A percentile compares a stretch with the other conserved stretches of the same genome.
Evolutionary conservation across 2,888 invertebrate species (phyloP).

Genomic region (Cephus pulcher): DNA sequence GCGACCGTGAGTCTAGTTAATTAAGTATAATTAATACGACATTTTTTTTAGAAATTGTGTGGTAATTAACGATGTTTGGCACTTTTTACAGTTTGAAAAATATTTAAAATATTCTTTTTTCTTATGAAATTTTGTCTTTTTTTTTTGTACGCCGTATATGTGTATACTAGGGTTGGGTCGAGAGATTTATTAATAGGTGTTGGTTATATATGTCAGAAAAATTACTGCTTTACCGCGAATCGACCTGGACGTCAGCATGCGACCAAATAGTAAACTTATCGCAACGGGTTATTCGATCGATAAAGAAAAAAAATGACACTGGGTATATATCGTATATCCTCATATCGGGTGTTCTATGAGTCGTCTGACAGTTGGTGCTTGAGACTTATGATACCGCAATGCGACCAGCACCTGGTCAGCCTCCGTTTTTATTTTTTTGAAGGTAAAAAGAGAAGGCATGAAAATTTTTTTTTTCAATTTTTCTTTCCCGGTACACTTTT

Average conservation of each 20-base stretch:
- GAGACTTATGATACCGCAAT: not conserved
- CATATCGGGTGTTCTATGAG: conserved; percentile 29
- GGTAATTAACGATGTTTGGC: not conserved
- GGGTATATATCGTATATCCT: conserved; percentile 35
- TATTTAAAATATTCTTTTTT: not conserved
- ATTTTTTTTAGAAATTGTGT: not conserved
- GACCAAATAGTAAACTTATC: not conserved
- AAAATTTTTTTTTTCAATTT: too few relatives aligned
- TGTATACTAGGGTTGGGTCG: not conserved
- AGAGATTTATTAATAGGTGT: not conserved
- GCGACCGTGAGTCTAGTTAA: not conserved
- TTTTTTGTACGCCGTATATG: not conserved
- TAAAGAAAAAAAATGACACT: conserved; percentile 33
- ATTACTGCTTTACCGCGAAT: not conserved
- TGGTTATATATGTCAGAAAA: not conserved
- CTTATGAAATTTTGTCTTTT: too few relatives aligned
- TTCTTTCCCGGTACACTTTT: not conserved
- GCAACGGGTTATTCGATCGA: conserved; percentile 40
- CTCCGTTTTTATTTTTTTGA: not conserved
- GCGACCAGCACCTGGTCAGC: not conserved
- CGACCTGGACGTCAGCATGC: not conserved
- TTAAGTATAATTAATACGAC: not conserved
- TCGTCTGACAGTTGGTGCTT: not conserved
- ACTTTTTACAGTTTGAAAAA: not conserved
- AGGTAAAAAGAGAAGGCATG: not conserved